Conservation (phyloP, 23 tunicate genomes). For the Oikopleura vanhoeffeni region DNA sequence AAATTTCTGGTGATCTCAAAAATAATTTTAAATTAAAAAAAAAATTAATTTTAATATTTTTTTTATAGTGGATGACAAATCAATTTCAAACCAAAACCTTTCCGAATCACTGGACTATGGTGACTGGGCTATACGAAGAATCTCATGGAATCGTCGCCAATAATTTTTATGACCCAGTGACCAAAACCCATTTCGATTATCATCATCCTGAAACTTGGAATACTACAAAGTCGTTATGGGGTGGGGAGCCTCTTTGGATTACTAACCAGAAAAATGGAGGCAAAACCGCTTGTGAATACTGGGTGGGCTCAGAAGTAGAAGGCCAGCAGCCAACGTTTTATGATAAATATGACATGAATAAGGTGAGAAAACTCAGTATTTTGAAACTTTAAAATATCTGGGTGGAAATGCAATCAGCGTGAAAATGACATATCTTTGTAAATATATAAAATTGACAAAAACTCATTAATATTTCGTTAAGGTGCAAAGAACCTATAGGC, state of each 20-base stretch:
- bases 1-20: no score
- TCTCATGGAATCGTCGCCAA: conserved; percentile 86
- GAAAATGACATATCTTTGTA: no score
- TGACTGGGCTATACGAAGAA: conserved; percentile 80
- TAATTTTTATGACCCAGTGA: conserved; percentile 48
- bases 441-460: no score
- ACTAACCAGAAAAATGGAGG: conserved; percentile 50
- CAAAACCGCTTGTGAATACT: not conserved
- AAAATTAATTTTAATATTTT: no score
- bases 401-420: no score
- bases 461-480: no score
- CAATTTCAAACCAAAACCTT: conserved; percentile 55
- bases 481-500: no score
- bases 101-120: conserved; percentile 91
- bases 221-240: conserved; percentile 39
- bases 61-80: conserved; percentile 38
- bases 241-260: conserved; percentile 92
- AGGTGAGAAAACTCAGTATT: no score
- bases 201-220: not conserved
- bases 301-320: conserved; percentile 1
- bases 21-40: no score
- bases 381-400: no score
- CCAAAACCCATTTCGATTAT: conserved; percentile 19
- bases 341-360: no score
- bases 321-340: not conserved